These are phyloP conservation scores for Limosa lapponica DNA, from an alignment of 2,797 vertebrate genomes.

Conservation along the genomic window DNA sequence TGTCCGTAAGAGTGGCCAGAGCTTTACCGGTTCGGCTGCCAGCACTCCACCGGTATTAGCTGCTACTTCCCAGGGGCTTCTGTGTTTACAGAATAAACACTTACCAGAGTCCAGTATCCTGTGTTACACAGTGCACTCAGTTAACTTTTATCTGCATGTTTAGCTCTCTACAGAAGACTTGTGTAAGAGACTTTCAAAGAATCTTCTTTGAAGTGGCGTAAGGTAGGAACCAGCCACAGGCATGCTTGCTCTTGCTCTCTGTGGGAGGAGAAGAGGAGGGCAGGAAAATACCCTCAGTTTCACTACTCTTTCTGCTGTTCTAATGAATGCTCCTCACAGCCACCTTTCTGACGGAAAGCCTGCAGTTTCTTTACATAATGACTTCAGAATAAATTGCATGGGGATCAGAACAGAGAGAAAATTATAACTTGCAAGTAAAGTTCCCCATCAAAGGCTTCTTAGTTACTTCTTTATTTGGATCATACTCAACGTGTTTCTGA, in stretches of 20 bases:
- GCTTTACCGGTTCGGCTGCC: neutral
- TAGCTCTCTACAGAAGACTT: neutral
- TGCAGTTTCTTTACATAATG: constrained; percentile 45
- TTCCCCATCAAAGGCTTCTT: neutral
- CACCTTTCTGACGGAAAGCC: neutral
- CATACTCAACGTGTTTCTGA: neutral
- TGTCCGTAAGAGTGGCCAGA: neutral
- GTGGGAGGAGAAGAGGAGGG: constrained; percentile 15
- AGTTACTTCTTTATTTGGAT: constrained; percentile 3
- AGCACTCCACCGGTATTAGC: neutral
- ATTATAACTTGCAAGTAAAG: constrained; percentile 23
- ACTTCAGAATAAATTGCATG: constrained; percentile 36
- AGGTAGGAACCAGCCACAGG: constrained; percentile 10
- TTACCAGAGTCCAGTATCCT: neutral
- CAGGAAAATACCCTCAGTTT: neutral
- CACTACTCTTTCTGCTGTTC: neutral
- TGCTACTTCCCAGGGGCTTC: neutral
- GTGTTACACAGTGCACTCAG: neutral
- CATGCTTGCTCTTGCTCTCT: neutral
- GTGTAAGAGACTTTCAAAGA: neutral
- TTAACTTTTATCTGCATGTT: neutral
- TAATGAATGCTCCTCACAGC: neutral
- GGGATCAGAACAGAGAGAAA: constrained; percentile 44
- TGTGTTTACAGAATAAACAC: neutral
- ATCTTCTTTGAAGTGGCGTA: neutral